Percentiles rank a stretch among this genome's conserved stretches.
Conservation (phyloP, 2,797 vertebrate species). For the Muscicapa comitata region DNA sequence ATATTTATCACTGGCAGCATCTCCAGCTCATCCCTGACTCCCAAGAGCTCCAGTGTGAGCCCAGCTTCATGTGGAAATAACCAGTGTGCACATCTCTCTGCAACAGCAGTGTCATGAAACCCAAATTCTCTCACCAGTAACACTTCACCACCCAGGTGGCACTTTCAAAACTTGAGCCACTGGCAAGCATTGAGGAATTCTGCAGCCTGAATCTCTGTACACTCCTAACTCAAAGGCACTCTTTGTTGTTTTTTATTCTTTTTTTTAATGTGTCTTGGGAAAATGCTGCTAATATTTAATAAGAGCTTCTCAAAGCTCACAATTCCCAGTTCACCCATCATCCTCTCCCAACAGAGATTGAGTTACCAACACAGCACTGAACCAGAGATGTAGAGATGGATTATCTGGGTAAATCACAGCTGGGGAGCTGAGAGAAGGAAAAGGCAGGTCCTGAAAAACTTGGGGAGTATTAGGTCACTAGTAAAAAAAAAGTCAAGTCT, state of each 20-base stretch:
- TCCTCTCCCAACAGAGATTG: background rate
- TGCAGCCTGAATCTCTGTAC: background rate
- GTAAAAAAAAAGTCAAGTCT: background rate
- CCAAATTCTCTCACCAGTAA: background rate
- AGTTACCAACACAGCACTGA: background rate
- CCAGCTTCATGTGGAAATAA: accelerated
- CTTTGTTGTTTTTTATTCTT: background rate
- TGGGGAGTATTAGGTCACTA: constrained; percentile 5
- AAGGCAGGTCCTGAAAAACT: background rate
- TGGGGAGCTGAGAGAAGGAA: background rate
- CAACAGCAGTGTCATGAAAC: accelerated
- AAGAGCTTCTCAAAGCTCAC: background rate
- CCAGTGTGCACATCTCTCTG: background rate
- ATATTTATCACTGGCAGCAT: background rate
- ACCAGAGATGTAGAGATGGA: background rate
- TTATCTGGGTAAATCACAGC: background rate
- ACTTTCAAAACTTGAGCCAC: background rate
- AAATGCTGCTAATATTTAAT: background rate
- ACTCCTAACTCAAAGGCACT: background rate
- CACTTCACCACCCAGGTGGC: accelerated
- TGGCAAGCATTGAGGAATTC: background rate
- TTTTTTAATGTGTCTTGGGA: background rate
- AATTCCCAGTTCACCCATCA: background rate
- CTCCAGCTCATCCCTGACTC: background rate
- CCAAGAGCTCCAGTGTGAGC: background rate